These are phyloP conservation scores for Palythoa grandis DNA, from an alignment of 92 coral and sea anemone genomes.

Conservation along the genomic window DNA sequence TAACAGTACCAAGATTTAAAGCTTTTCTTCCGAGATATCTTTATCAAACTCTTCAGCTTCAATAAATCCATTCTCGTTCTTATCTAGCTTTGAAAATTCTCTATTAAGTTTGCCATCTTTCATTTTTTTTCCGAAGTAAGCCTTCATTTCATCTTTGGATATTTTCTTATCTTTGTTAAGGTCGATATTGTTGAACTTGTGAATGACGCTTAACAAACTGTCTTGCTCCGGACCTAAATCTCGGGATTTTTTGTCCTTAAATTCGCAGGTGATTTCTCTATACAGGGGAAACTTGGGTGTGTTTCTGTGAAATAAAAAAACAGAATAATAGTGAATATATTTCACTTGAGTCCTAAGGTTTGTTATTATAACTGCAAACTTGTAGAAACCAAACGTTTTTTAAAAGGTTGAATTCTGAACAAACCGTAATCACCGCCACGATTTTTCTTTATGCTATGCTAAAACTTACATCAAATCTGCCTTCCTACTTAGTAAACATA, in stretches of 20 bases:
- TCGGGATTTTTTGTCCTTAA: neutral
- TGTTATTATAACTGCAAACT: too few species aligned
- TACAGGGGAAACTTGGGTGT: neutral
- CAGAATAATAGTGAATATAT: neutral
- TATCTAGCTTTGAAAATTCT: conserved; percentile 33
- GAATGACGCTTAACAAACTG: neutral
- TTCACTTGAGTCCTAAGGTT: too few species aligned
- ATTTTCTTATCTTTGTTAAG: conserved; percentile 16
- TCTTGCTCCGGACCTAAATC: neutral
- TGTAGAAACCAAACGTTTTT: too few species aligned
- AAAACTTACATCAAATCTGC: too few species aligned
- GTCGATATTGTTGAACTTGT: conserved; percentile 19
- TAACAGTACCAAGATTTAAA: neutral
- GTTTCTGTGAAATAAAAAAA: neutral
- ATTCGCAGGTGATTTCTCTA: neutral
- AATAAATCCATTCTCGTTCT: conserved; percentile 26
- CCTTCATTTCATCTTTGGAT: conserved; percentile 33
- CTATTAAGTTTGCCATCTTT: neutral
- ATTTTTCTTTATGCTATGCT: too few species aligned
- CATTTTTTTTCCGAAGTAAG: conserved; percentile 9
- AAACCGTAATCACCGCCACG: too few species aligned
- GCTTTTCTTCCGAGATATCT: neutral
- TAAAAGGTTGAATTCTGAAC: too few species aligned
- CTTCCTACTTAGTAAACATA: too few species aligned
- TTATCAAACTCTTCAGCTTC: conserved; percentile 27